phyloP scores from a whole-genome alignment of 2,797 vertebrate genomes.

The Pangasius macronema region DNA sequence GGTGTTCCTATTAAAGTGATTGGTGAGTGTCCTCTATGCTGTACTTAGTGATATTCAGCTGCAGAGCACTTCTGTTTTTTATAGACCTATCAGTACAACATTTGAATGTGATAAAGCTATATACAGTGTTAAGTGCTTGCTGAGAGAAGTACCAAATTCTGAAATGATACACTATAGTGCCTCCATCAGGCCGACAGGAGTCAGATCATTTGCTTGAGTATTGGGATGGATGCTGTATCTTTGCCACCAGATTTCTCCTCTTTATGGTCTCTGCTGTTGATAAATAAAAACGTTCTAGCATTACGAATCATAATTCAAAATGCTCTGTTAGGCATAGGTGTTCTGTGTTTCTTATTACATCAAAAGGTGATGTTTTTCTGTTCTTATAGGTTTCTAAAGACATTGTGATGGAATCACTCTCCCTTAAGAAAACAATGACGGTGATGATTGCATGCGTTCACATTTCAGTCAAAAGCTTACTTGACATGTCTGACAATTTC shows the following conservation, averaged over 20 bases:
- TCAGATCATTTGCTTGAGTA: not conserved
- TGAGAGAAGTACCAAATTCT: not conserved
- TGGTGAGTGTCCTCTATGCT: not conserved
- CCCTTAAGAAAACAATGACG: conserved; percentile 62
- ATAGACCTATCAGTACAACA: not conserved
- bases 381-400: conserved; percentile 62
- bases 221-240: not conserved
- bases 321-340: conserved; percentile 30
- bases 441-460: conserved; percentile 70
- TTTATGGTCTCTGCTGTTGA: not conserved
- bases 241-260: not conserved
- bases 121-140: not conserved
- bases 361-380: conserved; percentile 50
- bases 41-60: not conserved
- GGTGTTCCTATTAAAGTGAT: not conserved
- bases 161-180: not conserved
- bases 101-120: not conserved
- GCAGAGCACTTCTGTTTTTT: not conserved
- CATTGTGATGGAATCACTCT: conserved; percentile 69
- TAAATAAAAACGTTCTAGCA: not conserved
- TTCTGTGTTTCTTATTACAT: conserved; percentile 50
- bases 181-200: not conserved
- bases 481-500: conserved; percentile 52
- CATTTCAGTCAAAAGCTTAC: conserved; percentile 71
- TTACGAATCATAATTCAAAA: conserved; percentile 31